These are phyloP conservation scores for Chrysopa pallens DNA, from an alignment of 1,140 invertebrate species.

Conservation along the genomic window DNA sequence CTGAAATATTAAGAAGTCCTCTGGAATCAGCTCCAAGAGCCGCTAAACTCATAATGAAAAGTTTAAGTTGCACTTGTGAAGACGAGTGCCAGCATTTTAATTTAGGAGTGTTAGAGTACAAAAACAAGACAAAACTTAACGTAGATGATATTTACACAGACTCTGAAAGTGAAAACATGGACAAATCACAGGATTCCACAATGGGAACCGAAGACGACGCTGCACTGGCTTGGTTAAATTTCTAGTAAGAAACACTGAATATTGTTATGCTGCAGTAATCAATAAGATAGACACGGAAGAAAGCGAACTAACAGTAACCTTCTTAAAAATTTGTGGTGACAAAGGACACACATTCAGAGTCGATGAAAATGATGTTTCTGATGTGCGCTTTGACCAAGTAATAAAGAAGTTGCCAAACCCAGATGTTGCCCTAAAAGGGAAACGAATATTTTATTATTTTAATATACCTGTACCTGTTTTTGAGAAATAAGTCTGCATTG, in stretches of 20 bases:
- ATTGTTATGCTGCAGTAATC: conserved; percentile 9
- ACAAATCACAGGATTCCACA: too few species aligned
- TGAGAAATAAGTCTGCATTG: too few species aligned
- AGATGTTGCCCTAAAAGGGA: conserved; percentile 3
- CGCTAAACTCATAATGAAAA: too few species aligned
- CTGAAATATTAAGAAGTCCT: too few species aligned
- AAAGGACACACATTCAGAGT: conserved; percentile 7
- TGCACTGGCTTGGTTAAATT: conserved; percentile 3
- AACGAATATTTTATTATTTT: conserved; percentile 6
- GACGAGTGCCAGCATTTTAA: conserved; percentile 2
- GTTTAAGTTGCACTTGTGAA: not conserved
- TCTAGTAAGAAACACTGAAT: conserved; percentile 6
- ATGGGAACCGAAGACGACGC: too few species aligned
- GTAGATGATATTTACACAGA: too few species aligned
- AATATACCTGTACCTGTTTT: too few species aligned
- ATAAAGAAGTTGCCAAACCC: conserved; percentile 3
- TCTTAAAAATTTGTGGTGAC: conserved; percentile 8
- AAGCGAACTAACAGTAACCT: conserved; percentile 9
- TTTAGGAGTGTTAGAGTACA: not conserved
- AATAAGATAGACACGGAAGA: conserved; percentile 5
- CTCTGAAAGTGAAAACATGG: too few species aligned
- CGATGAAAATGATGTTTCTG: conserved; percentile 4
- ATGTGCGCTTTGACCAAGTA: conserved; percentile 4
- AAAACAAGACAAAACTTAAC: too few species aligned
- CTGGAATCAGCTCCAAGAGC: too few species aligned